Percentiles rank a stretch among this genome's conserved stretches.
Evolutionary conservation across 2,113 vertebrate genomes (phyloP).

Genomic region (Scomber japonicus): DNA sequence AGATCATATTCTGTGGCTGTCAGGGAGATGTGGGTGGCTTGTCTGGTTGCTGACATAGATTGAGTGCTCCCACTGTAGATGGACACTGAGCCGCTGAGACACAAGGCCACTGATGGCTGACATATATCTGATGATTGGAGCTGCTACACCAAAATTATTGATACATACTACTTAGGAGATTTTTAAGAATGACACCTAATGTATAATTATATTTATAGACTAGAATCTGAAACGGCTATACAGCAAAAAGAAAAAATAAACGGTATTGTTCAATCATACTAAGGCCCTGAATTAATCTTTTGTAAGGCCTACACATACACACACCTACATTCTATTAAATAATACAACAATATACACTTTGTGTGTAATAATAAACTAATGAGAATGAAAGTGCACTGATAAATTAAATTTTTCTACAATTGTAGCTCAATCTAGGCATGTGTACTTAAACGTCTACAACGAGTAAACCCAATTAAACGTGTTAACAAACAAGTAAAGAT

Average conservation of each 20-base stretch:
- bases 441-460: constrained; percentile 72
- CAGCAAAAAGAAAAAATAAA: not conserved
- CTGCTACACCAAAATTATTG: constrained; percentile 61
- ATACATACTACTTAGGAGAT: constrained; percentile 36
- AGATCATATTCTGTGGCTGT: constrained; percentile 80
- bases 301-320: not conserved
- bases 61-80: constrained; percentile 74
- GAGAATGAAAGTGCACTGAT: not conserved
- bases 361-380: not conserved
- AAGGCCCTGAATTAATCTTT: not conserved
- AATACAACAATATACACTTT: no score
- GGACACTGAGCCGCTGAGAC: constrained; percentile 73
- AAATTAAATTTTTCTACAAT: not conserved
- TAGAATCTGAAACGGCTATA: not conserved
- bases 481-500: constrained; percentile 87
- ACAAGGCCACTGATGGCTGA: constrained; percentile 81
- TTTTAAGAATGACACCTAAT: not conserved
- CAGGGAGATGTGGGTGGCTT: constrained; percentile 64
- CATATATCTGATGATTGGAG: constrained; percentile 75
- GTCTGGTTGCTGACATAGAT: constrained; percentile 82
- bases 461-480: constrained; percentile 85
- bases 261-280: not conserved
- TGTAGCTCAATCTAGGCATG: constrained; percentile 37
- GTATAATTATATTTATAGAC: not conserved
- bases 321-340: not conserved